phyloP scores from a whole-genome alignment of 2,888 invertebrate genomes.

The Agrilus biguttatus region DNA sequence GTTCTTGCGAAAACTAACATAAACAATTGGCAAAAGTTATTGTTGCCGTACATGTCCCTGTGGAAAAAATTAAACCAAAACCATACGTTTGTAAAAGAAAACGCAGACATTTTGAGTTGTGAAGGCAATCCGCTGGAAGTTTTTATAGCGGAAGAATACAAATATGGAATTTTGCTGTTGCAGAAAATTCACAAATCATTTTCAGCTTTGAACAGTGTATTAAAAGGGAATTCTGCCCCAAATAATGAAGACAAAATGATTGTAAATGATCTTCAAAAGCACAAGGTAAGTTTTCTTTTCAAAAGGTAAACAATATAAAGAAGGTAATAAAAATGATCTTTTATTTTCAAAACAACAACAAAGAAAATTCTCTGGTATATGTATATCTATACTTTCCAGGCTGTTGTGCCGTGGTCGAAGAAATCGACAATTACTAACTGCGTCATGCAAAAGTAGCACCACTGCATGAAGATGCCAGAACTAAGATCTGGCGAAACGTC shows the following conservation, averaged over 20 bases:
- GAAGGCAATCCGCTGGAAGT: slow-evolving; percentile 34
- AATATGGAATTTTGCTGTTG: slow-evolving; percentile 41
- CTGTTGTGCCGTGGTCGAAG: too few species aligned
- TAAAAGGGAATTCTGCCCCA: slow-evolving; percentile 40
- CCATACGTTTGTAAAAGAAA: slow-evolving; percentile 24
- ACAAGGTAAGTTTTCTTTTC: slow-evolving; percentile 31
- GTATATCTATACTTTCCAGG: too few species aligned
- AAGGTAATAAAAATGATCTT: too few species aligned
- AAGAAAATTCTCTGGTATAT: too few species aligned
- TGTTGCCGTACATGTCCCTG: slow-evolving; percentile 56
- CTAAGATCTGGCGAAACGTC: too few species aligned
- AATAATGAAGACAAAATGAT: slow-evolving; percentile 22
- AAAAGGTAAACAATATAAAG: too few species aligned
- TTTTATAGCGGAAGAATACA: slow-evolving; percentile 49
- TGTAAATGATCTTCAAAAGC: slow-evolving; percentile 31
- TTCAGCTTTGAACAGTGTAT: slow-evolving; percentile 42
- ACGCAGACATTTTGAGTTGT: slow-evolving; percentile 8
- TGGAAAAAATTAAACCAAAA: slow-evolving; percentile 72
- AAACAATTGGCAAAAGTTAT: slow-evolving; percentile 40
- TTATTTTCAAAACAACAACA: too few species aligned
- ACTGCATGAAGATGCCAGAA: too few species aligned
- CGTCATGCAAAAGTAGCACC: too few species aligned
- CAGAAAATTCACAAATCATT: slow-evolving; percentile 46
- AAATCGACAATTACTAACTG: too few species aligned
- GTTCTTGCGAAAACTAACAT: slow-evolving; percentile 13